A percentile compares a stretch with the other conserved stretches of the same genome.
These are phyloP conservation scores for Neodon shergylaensis DNA, from an alignment of 2,113 vertebrate species.

Conservation along the genomic window DNA sequence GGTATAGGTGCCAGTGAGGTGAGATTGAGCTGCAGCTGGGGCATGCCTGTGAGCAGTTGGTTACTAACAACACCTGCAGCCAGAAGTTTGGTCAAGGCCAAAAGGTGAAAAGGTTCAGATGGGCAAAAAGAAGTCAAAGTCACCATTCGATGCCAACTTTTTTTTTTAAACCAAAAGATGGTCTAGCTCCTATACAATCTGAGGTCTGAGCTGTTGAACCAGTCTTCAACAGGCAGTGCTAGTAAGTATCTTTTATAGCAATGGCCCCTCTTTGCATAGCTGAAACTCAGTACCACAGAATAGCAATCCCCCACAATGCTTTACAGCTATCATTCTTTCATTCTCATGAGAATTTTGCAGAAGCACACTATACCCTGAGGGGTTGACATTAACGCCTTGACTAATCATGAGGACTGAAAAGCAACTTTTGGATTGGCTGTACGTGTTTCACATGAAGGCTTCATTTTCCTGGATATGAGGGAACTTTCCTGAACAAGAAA, in stretches of 20 bases:
- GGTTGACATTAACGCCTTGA: background rate
- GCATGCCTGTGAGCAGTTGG: background rate
- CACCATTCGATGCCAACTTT: background rate
- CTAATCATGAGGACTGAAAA: background rate
- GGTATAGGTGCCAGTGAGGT: background rate
- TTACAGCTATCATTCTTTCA: background rate
- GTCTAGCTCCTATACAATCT: background rate
- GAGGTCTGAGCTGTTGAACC: background rate
- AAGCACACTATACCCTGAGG: background rate
- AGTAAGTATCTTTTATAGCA: no score
- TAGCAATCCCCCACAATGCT: background rate
- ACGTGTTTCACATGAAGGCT: background rate
- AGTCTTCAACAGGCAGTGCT: background rate
- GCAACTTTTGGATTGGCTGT: no score
- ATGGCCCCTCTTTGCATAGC: background rate
- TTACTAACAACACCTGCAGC: background rate
- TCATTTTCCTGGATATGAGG: background rate
- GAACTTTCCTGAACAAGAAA: background rate
- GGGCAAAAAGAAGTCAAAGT: background rate
- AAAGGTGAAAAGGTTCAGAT: background rate
- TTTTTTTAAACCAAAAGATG: background rate
- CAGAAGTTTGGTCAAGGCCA: background rate
- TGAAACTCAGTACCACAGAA: background rate
- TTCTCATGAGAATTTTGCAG: background rate
- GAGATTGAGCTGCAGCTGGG: background rate